Percentiles rank a stretch among this genome's conserved stretches.
Conservation (phyloP, 2,113 vertebrate genomes). For the Chaetops frenatus region DNA sequence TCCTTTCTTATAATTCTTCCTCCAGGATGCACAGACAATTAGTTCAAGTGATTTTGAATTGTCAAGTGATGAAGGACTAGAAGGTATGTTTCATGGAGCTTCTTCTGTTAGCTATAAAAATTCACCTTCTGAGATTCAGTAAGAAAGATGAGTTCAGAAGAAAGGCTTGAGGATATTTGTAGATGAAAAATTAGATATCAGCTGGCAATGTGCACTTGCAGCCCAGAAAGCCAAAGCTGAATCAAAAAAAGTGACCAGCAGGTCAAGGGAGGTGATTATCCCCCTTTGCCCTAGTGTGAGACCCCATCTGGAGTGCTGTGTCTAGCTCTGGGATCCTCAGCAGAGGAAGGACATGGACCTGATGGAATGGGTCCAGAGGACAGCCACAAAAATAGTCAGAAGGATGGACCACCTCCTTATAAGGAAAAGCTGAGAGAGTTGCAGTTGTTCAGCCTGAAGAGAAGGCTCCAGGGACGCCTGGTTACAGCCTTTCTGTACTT, state of each 20-base stretch:
- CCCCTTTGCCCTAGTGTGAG: neutral
- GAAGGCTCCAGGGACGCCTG: neutral
- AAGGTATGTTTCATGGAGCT: neutral
- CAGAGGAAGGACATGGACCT: neutral
- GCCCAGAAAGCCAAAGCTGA: neutral
- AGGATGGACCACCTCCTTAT: neutral
- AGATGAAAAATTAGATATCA: neutral
- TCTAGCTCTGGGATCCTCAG: neutral
- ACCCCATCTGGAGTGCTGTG: neutral
- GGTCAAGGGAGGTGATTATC: neutral
- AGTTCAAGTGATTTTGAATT: neutral
- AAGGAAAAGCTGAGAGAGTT: neutral
- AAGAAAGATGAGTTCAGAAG: neutral
- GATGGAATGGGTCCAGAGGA: neutral
- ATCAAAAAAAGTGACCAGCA: neutral
- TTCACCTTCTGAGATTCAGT: neutral
- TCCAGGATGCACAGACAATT: neutral
- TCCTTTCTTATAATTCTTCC: neutral
- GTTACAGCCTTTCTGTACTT: neutral
- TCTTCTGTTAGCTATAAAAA: neutral
- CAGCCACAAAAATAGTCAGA: neutral
- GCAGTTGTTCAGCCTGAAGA: neutral
- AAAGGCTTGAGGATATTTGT: neutral
- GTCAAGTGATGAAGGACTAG: neutral
- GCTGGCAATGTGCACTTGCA: neutral